Evolutionary conservation across 2,797 vertebrate species (phyloP).

Genomic region (Thunnus albacares): DNA sequence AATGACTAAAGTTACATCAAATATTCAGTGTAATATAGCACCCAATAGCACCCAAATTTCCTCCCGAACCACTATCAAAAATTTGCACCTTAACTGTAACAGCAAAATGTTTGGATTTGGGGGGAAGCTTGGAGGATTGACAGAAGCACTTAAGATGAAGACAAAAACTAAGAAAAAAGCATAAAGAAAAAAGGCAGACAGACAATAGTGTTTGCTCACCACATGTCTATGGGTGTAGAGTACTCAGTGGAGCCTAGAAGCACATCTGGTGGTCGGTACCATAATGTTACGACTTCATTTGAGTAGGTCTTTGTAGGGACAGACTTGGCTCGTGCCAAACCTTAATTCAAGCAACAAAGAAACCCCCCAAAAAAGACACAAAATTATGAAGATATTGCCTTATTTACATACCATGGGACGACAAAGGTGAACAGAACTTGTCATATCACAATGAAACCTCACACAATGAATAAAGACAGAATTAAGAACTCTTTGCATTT

Average conservation of each 20-base stretch:
- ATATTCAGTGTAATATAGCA: neutral
- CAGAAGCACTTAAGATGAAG: slow-evolving; percentile 3
- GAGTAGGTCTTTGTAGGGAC: slow-evolving; percentile 88
- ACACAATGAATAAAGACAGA: neutral
- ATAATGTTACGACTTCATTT: slow-evolving; percentile 87
- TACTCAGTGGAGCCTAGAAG: slow-evolving; percentile 89
- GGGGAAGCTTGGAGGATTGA: no score
- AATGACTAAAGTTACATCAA: neutral
- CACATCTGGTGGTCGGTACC: slow-evolving; percentile 90
- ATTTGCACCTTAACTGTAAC: neutral
- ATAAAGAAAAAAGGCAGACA: neutral
- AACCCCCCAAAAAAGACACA: slow-evolving; percentile 13
- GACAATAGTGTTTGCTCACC: slow-evolving; percentile 75
- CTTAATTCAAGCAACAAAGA: slow-evolving; percentile 66
- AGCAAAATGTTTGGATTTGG: neutral
- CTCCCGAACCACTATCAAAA: neutral
- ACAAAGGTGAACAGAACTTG: neutral
- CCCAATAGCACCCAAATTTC: neutral
- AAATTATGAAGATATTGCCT: neutral
- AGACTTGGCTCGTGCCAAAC: slow-evolving; percentile 88
- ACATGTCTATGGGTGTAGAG: slow-evolving; percentile 89
- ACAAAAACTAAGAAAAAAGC: neutral
- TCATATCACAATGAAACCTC: neutral
- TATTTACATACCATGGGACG: no score
- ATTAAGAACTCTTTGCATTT: neutral